phyloP scores from a whole-genome alignment of 2,113 vertebrate species.

The Callipepla squamata region DNA sequence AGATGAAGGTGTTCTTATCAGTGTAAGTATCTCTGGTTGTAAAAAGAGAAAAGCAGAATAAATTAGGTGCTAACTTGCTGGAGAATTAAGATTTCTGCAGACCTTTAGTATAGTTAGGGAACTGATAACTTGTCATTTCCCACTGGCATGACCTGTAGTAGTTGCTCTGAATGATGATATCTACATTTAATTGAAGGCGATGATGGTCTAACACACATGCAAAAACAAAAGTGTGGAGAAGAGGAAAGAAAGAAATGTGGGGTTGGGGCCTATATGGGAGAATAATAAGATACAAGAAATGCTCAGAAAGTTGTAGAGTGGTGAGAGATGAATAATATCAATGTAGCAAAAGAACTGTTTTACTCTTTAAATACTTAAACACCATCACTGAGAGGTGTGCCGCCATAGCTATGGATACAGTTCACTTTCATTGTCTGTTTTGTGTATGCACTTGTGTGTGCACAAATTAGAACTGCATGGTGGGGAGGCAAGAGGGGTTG shows the following conservation, averaged over 20 bases:
- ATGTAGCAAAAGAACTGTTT: background rate
- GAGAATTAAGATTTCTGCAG: background rate
- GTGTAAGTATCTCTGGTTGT: background rate
- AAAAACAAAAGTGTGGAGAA: background rate
- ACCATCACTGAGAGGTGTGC: background rate
- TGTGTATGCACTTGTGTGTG: background rate
- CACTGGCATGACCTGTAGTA: background rate
- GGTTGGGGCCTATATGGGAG: background rate
- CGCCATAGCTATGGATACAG: background rate
- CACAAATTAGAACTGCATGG: background rate
- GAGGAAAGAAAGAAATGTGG: background rate
- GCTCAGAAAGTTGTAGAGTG: background rate
- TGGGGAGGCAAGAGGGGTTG: rapidly evolving
- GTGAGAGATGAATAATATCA: background rate
- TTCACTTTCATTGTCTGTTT: background rate
- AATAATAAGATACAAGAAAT: background rate
- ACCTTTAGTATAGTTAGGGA: background rate
- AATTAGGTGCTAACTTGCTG: background rate
- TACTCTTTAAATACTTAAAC: background rate
- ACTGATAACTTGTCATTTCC: background rate
- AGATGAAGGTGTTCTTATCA: background rate
- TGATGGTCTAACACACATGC: background rate
- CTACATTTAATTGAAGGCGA: background rate
- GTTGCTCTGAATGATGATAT: background rate
- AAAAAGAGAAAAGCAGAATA: background rate